Base-by-base conservation (phyloP, 2,888 invertebrate species). In the Mythimna pallens region DNA sequence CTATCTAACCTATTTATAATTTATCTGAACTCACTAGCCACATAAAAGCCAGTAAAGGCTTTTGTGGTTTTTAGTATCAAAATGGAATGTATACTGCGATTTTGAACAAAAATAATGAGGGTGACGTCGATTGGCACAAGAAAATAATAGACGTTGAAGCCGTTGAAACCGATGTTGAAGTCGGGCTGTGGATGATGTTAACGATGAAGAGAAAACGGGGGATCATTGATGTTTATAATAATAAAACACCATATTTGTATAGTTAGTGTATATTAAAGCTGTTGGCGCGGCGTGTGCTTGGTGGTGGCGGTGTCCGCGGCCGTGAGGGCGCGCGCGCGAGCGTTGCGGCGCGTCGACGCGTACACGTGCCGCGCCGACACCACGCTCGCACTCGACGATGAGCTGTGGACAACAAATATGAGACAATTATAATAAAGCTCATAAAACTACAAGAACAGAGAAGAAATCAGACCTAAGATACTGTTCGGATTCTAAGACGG, bases 191-290 rank as follows among this genome's bases (percentile, higher is more conserved):
- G 10, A 40, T 10, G 40, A 40, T n/a, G n/a, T n/a, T n/a, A n/a
- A n/a, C n/a, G n/a, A n/a, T 40, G 40, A 40, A 12, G 3, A 40
- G 12, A 14, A 43, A 43, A 47, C 17, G 6, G 47, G 47, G 47
- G 14, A 43, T 3, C 43, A 47, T 47, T 17, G n/a, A n/a, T n/a
- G n/a, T n/a, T 17, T 14, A 47, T 6, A 47, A 6, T 47, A 68
- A 59, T 68, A 68, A 68, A 68, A 68, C 3, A 1, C 17, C 0
- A 17, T 3, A 22, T 1, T 54, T 47, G 5, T 25, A 25, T 12
- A 59, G 10, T 7, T 36, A 17, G 14, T 52, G 67, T 82, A 65
- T 85, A 84, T 85, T 87, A 86, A 36, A 87, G 73, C 20, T 66
- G 17, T 36, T 69, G 22, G 30, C 43, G 17, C 0, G 58, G 34